Base-by-base conservation (phyloP, 1,140 invertebrate species). In the Zaprionus kolodkinae region DNA sequence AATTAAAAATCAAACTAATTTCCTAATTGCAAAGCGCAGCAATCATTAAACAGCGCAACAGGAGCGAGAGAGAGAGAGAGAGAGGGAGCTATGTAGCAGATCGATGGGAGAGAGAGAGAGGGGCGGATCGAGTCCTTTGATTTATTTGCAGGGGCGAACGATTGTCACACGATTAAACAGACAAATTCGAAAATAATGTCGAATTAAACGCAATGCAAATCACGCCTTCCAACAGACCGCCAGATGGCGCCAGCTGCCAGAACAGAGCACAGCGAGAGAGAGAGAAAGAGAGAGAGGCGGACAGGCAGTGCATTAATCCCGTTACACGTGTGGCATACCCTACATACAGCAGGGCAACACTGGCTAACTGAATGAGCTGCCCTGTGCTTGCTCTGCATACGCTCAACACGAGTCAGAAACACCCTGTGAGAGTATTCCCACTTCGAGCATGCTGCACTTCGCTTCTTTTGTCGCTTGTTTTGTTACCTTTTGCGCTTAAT, bases 1-100 rank as follows among this genome's bases (percentile, higher is more conserved):
- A 89, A 89, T 89, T 89, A 89, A 89, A 89, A 89, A 89, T 89
- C 85, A 89, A 89, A 89, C 85, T 89, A 89, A 89, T 89, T 89
- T 89, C 85, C 85, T 89, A 89, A 89, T 89, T 89, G 85, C 85
- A 79, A 89, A 82, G 79, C 83, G 79, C 68, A 86, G 79, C 79
- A 86, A 89, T 89, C 85, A 89, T 89, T 89, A 81, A 89, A 81
- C 85, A 85, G 52, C 59, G 74, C 77, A 79, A 63, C 36, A 60
- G 69, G 56, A 66, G 65, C 70, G 35, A 43, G 40, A 6, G 13
- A 45, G 25, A 64, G 11, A 21, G 21, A 21, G 54, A 1, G 61
- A 48, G 55, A 54, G 17, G 45, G 15, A 80, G 10, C n/a, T n/a
- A n/a, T n/a, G n/a, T n/a, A n/a, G n/a, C n/a, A n/a, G n/a, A n/a